Percentiles rank a stretch among this genome's conserved stretches.
Evolutionary conservation across 1,140 invertebrate genomes (phyloP).

Genomic region (Conopomorpha cramerella): DNA sequence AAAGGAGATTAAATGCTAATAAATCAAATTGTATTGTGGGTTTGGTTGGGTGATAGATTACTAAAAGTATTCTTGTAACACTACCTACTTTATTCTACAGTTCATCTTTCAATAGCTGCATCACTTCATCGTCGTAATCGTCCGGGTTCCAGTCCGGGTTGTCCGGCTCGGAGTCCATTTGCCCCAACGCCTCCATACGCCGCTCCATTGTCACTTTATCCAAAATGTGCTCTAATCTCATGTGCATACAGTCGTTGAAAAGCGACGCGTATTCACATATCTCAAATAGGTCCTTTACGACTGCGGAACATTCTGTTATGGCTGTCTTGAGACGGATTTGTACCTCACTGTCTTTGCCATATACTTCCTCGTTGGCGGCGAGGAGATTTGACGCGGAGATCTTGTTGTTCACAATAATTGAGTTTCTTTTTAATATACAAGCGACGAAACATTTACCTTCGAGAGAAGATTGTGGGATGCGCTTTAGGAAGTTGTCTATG

Average conservation of each 20-base stretch:
- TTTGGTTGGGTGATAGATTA: too few species aligned
- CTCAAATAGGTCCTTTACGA: conserved; percentile 33
- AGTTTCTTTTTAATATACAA: conserved; percentile 41
- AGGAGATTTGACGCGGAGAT: conserved; percentile 26
- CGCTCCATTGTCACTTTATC: conserved; percentile 44
- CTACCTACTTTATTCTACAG: conserved; percentile 12
- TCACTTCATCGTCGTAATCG: conserved; percentile 39
- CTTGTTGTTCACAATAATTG: conserved; percentile 41
- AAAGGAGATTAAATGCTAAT: too few species aligned
- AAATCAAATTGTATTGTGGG: too few species aligned
- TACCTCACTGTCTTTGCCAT: conserved; percentile 40
- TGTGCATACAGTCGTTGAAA: conserved; percentile 52
- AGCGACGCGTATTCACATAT: conserved; percentile 46
- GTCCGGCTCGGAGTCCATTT: conserved; percentile 19
- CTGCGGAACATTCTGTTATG: conserved; percentile 23
- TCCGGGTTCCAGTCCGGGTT: conserved; percentile 33
- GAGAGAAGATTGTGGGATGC: conserved; percentile 31
- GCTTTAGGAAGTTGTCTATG: conserved; percentile 41
- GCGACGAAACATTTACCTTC: conserved; percentile 51
- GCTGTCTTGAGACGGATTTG: conserved; percentile 25
- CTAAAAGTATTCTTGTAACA: too few species aligned
- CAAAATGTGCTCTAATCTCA: conserved; percentile 47
- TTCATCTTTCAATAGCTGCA: conserved; percentile 42
- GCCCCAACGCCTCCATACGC: conserved; percentile 37
- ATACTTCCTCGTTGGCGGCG: conserved; percentile 32